Percentiles rank a stretch among this genome's conserved stretches.
phyloP scores from a whole-genome alignment of 2,888 invertebrate species.

The Meghimatium bilineatum region DNA sequence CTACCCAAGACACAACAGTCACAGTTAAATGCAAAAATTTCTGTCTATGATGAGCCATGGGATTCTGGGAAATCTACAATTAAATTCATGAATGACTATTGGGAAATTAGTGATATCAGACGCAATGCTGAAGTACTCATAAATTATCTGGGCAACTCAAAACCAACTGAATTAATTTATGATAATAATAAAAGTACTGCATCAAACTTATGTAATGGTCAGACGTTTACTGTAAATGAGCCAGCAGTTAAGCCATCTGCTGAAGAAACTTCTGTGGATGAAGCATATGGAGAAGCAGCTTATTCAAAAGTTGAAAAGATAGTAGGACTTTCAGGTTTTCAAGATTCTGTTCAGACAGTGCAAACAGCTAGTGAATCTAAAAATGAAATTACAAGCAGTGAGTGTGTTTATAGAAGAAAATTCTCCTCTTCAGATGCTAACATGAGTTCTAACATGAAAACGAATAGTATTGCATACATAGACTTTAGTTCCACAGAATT shows the following conservation, averaged over 20 bases:
- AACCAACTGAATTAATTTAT: neutral
- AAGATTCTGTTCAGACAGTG: neutral
- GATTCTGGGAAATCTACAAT: neutral
- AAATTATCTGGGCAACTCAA: neutral
- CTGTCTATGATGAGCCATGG: constrained; percentile 20
- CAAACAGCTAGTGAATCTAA: neutral
- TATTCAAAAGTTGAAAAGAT: constrained; percentile 1
- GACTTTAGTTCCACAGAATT: too few relatives aligned
- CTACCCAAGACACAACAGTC: neutral
- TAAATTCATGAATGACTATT: constrained; percentile 18
- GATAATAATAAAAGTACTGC: neutral
- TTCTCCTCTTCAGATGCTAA: neutral
- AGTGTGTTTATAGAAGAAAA: neutral
- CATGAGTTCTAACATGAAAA: neutral
- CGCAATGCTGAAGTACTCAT: neutral
- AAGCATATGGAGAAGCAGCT: neutral
- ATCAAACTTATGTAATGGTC: neutral
- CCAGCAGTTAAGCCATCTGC: neutral
- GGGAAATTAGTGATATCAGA: neutral
- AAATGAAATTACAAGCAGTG: neutral
- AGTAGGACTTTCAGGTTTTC: neutral
- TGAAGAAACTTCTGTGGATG: neutral
- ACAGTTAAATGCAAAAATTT: neutral
- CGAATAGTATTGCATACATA: neutral
- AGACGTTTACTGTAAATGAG: neutral